A percentile compares a stretch with the other conserved stretches of the same genome.
phyloP scores from a whole-genome alignment of 2,888 invertebrate genomes.

The Caenorhabditis doughertyi region DNA sequence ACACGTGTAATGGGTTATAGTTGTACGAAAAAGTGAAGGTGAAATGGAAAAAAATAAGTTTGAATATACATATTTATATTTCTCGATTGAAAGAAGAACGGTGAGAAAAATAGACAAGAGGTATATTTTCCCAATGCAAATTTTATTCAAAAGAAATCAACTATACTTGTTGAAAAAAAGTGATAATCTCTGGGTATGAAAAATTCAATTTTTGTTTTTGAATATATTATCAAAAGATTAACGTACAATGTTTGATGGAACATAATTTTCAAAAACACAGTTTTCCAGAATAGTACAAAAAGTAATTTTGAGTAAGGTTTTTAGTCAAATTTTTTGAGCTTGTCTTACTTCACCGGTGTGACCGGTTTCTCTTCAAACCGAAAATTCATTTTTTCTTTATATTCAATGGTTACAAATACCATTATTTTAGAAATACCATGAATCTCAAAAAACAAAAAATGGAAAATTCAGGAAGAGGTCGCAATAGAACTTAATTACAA shows the following conservation, averaged over 20 bases:
- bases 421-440: neutral
- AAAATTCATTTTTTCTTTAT: neutral
- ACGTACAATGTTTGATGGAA: too few species aligned
- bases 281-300: too few species aligned
- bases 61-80: slow-evolving; percentile 1
- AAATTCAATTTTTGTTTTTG: too few species aligned
- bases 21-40: neutral
- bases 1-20: slow-evolving; percentile 32
- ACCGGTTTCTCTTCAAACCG: neutral
- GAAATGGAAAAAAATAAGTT: slow-evolving; percentile 2
- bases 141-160: too few species aligned
- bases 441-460: neutral
- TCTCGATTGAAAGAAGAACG: slow-evolving; percentile 8
- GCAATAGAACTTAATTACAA: slow-evolving; percentile 50
- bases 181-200: too few species aligned
- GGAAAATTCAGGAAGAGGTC: neutral
- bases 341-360: neutral
- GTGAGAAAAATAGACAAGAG: neutral
- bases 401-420: neutral
- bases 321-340: neutral
- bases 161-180: too few species aligned
- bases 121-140: too few species aligned
- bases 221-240: too few species aligned
- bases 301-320: too few species aligned
- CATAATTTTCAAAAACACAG: too few species aligned